phyloP scores from a whole-genome alignment of 2,113 vertebrate genomes.

The Laticauda laticaudata region DNA sequence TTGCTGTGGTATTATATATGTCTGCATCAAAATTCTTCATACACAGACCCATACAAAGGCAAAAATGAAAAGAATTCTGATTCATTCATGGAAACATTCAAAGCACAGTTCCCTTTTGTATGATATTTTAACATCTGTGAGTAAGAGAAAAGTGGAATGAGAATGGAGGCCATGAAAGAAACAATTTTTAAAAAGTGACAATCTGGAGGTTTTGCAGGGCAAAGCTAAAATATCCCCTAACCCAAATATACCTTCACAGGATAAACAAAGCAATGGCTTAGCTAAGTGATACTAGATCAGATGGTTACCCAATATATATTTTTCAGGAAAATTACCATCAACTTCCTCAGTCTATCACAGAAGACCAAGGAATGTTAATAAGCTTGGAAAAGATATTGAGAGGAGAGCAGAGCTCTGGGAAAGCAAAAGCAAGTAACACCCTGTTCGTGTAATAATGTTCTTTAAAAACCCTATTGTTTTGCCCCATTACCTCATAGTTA shows the following conservation, averaged over 20 bases:
- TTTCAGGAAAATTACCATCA: neutral
- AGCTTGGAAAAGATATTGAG: neutral
- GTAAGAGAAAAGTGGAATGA: neutral
- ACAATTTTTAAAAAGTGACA: neutral
- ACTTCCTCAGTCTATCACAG: neutral
- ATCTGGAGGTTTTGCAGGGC: neutral
- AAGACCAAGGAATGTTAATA: neutral
- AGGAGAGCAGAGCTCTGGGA: neutral
- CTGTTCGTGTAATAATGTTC: neutral
- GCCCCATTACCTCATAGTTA: neutral
- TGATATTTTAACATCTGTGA: neutral
- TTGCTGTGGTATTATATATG: neutral
- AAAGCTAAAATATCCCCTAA: neutral
- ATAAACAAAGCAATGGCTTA: neutral
- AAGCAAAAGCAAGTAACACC: neutral
- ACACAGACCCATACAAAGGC: too few species aligned
- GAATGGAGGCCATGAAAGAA: neutral
- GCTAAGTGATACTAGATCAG: neutral
- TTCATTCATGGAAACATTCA: neutral
- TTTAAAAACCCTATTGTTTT: neutral
- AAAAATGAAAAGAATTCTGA: neutral
- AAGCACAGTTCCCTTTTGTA: neutral
- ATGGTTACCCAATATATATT: neutral
- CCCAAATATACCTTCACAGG: neutral
- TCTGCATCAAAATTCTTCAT: neutral